These are phyloP conservation scores for Rotaria socialis DNA, from an alignment of 2,888 invertebrate species.

Conservation along the genomic window DNA sequence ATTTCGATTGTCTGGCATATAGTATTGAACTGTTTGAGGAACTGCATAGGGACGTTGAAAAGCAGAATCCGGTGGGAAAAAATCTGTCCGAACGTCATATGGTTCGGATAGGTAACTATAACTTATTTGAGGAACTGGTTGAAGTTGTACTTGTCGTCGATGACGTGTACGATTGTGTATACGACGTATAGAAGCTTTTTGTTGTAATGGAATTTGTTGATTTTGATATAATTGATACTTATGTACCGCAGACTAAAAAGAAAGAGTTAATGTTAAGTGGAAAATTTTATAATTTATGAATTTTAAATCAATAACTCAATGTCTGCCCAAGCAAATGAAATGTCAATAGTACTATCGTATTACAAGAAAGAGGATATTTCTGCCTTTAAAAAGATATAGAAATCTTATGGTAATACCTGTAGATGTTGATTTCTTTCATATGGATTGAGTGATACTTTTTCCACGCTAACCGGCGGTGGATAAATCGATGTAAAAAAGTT, in stretches of 20 bases:
- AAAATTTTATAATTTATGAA: too few relatives aligned
- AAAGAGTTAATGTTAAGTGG: not conserved
- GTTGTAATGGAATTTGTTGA: not conserved
- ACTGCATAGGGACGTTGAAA: not conserved
- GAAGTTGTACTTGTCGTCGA: not conserved
- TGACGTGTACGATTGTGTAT: not conserved
- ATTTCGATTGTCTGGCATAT: not conserved
- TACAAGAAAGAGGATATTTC: too few relatives aligned
- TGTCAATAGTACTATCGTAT: too few relatives aligned
- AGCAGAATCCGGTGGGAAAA: not conserved
- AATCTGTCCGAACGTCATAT: not conserved
- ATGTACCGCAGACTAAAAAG: not conserved
- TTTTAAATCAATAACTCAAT: too few relatives aligned
- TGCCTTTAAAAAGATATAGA: too few relatives aligned
- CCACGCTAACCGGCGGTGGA: not conserved
- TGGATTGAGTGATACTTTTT: not conserved
- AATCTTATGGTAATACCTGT: not conserved
- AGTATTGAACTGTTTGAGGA: slow-evolving; percentile 1
- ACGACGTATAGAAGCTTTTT: not conserved
- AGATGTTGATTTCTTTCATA: slow-evolving; percentile 16
- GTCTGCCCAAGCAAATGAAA: too few relatives aligned
- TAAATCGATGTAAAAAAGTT: slow-evolving; percentile 22
- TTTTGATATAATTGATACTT: not conserved
- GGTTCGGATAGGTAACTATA: slow-evolving; percentile 1
- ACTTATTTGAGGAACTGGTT: slow-evolving; percentile 17